A percentile compares a stretch with the other conserved stretches of the same genome.
These are phyloP conservation scores for Tenthredo notha DNA, from an alignment of 2,888 invertebrate species.

Conservation along the genomic window DNA sequence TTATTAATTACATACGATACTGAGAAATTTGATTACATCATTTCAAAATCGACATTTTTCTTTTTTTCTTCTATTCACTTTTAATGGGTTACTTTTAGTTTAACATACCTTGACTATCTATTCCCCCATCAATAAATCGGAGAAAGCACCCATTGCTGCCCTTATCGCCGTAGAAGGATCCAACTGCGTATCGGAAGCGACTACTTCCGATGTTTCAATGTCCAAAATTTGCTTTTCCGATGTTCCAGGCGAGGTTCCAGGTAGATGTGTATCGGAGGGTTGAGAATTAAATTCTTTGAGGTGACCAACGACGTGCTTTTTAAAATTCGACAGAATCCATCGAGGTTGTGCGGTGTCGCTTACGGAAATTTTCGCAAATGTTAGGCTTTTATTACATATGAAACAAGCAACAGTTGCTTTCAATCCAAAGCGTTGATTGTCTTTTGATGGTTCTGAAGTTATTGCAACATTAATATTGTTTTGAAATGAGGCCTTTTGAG, in stretches of 20 bases:
- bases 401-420: conserved; percentile 27
- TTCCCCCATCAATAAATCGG: conserved; percentile 11
- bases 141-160: conserved; percentile 27
- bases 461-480: conserved; percentile 17
- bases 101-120: conserved; percentile 18
- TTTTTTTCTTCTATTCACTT: conserved; percentile 16
- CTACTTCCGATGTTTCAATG: conserved; percentile 18
- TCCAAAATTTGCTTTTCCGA: conserved; percentile 16
- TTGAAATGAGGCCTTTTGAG: conserved; percentile 9
- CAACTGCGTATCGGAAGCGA: conserved; percentile 22
- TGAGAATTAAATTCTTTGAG: neutral
- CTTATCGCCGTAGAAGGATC: neutral
- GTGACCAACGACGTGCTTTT: conserved; percentile 14
- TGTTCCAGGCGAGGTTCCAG: neutral
- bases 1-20: neutral
- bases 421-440: conserved; percentile 8
- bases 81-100: neutral
- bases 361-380: conserved; percentile 2
- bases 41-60: neutral
- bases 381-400: conserved; percentile 18
- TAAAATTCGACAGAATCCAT: conserved; percentile 24
- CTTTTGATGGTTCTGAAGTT: conserved; percentile 9
- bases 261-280: conserved; percentile 4
- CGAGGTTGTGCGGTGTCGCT: conserved; percentile 18
- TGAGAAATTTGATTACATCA: conserved; percentile 14